Conservation (phyloP, 2,888 invertebrate species). For the Scrobipalpa costella region DNA sequence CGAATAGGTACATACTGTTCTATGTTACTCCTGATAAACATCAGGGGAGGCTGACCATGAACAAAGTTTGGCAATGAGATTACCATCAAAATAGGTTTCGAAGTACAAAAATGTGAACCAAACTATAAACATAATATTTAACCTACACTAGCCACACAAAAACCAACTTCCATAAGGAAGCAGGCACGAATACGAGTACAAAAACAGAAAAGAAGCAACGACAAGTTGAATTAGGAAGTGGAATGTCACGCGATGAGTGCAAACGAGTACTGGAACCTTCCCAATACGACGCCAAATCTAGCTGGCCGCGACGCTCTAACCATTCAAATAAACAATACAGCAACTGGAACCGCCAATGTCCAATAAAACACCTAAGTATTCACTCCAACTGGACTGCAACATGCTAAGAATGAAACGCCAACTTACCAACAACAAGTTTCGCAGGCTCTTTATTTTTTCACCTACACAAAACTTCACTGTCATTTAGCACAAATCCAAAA, state of each 20-base stretch:
- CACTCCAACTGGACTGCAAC: slow-evolving; percentile 29
- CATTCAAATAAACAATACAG: slow-evolving; percentile 25
- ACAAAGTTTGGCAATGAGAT: slow-evolving; percentile 10
- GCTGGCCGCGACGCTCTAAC: slow-evolving; percentile 32
- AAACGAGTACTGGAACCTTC: slow-evolving; percentile 36
- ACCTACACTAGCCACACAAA: not conserved
- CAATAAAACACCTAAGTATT: slow-evolving; percentile 35
- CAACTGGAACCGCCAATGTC: slow-evolving; percentile 31
- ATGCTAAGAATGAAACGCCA: slow-evolving; percentile 37
- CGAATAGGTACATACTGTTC: not conserved
- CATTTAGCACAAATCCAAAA: slow-evolving; percentile 44
- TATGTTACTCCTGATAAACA: not conserved
- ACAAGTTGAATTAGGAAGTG: slow-evolving; percentile 41
- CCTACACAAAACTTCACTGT: slow-evolving; percentile 56
- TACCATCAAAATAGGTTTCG: not conserved
- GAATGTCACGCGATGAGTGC: slow-evolving; percentile 42
- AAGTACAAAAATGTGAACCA: not conserved
- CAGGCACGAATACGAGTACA: not conserved
- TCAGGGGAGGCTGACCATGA: slow-evolving; percentile 2
- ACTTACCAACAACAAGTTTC: slow-evolving; percentile 71
- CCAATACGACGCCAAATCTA: slow-evolving; percentile 26
- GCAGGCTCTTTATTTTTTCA: slow-evolving; percentile 49
- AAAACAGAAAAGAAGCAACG: slow-evolving; percentile 3
- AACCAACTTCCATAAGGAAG: not conserved
- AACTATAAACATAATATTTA: not conserved